Percentiles rank a stretch among this genome's conserved stretches.
phyloP scores from a whole-genome alignment of 2,888 invertebrate species.

The Blastobasis lacticolella region DNA sequence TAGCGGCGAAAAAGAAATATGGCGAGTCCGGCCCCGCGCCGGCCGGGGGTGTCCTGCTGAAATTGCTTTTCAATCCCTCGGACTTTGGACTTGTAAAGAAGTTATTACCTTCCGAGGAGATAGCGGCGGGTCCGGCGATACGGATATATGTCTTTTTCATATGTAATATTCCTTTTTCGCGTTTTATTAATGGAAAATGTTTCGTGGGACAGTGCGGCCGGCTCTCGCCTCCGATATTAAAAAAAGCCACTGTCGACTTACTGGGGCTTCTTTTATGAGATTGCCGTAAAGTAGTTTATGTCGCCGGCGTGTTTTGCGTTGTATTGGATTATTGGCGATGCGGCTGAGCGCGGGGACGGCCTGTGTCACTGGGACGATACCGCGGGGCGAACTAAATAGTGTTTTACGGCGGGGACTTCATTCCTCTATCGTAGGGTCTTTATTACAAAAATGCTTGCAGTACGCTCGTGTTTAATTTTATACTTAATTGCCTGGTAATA shows the following conservation, averaged over 20 bases:
- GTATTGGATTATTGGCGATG: background rate
- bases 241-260: slow-evolving; percentile 54
- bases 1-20: slow-evolving; percentile 74
- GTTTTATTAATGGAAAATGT: slow-evolving; percentile 76
- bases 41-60: slow-evolving; percentile 73
- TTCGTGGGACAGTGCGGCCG: slow-evolving; percentile 67
- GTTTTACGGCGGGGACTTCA: too few species aligned
- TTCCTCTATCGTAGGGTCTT: too few species aligned
- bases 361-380: too few species aligned
- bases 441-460: too few species aligned
- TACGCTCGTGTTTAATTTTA: too few species aligned
- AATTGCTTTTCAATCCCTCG: slow-evolving; percentile 77
- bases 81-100: slow-evolving; percentile 77
- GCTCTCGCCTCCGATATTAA: slow-evolving; percentile 67
- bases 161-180: slow-evolving; percentile 76
- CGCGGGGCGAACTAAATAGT: too few species aligned
- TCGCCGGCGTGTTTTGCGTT: slow-evolving; percentile 21
- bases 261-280: slow-evolving; percentile 60
- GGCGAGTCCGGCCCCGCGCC: slow-evolving; percentile 64
- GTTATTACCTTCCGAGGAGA: slow-evolving; percentile 75
- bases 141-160: slow-evolving; percentile 74
- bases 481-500: background rate
- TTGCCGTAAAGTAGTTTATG: slow-evolving; percentile 58
- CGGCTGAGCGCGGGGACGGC: too few species aligned
- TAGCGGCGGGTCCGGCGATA: slow-evolving; percentile 73